Evolutionary conservation across 2,888 invertebrate species (phyloP).

Genomic region (Stenolophus ochropezus): DNA sequence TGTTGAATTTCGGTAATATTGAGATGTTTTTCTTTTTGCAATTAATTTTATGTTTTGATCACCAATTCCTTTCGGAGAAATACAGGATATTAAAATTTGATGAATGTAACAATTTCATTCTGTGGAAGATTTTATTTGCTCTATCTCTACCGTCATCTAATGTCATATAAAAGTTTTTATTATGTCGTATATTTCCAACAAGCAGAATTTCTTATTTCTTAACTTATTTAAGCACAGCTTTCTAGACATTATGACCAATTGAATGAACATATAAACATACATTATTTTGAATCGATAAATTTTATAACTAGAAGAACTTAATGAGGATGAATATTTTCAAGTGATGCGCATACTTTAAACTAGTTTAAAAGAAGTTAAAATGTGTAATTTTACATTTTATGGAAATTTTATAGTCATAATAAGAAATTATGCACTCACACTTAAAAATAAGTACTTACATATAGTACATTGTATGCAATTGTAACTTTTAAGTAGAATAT

Average conservation of each 20-base stretch:
- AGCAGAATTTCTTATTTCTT: slow-evolving; percentile 24
- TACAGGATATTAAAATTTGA: slow-evolving; percentile 29
- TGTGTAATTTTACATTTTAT: not conserved
- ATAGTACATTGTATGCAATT: too few species aligned
- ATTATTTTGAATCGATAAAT: slow-evolving; percentile 22
- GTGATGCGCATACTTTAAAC: not conserved
- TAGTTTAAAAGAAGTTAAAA: not conserved
- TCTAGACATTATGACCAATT: slow-evolving; percentile 21
- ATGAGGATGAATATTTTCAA: not conserved
- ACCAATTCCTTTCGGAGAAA: not conserved
- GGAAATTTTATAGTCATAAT: not conserved
- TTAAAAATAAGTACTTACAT: not conserved
- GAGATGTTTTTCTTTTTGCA: too few species aligned
- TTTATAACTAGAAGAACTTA: not conserved
- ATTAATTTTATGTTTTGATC: not conserved
- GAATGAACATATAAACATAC: slow-evolving; percentile 30
- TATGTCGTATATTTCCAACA: slow-evolving; percentile 22
- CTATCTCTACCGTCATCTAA: slow-evolving; percentile 15
- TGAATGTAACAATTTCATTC: slow-evolving; percentile 27
- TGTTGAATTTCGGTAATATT: too few species aligned
- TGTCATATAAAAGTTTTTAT: slow-evolving; percentile 26
- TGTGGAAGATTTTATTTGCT: slow-evolving; percentile 9
- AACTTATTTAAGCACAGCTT: slow-evolving; percentile 16
- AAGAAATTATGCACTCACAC: not conserved
- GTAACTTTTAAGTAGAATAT: not conserved